phyloP scores from a whole-genome alignment of 2,797 vertebrate genomes.

The Liasis olivaceus region DNA sequence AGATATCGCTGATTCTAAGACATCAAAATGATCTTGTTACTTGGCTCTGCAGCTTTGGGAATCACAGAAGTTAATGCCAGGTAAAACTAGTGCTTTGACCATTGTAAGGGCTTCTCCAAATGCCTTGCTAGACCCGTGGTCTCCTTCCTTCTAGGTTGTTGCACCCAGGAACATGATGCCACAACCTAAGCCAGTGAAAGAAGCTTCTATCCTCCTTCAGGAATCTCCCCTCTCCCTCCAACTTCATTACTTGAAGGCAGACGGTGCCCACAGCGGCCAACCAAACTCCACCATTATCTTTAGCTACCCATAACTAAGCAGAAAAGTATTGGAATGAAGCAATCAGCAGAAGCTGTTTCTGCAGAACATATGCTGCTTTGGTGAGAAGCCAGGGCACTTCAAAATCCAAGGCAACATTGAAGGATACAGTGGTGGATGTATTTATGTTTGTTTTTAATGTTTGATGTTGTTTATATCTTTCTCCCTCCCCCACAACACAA shows the following conservation, averaged over 20 bases:
- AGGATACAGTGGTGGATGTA: background rate
- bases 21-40: background rate
- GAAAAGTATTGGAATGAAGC: constrained; percentile 62
- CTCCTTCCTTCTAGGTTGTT: constrained; percentile 80
- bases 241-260: constrained; percentile 92
- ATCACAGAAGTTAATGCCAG: background rate
- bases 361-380: background rate
- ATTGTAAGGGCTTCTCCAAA: background rate
- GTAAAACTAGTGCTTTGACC: background rate
- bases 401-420: too few relatives aligned
- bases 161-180: constrained; percentile 79
- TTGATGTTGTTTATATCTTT: background rate
- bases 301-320: constrained; percentile 88
- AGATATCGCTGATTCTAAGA: background rate
- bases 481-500: background rate
- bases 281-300: constrained; percentile 94
- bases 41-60: background rate
- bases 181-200: constrained; percentile 87
- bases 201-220: constrained; percentile 88
- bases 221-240: constrained; percentile 91
- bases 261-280: constrained; percentile 71
- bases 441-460: background rate
- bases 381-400: constrained; percentile 21
- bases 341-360: constrained; percentile 30
- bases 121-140: too few relatives aligned